Conservation (phyloP, 1,140 invertebrate species). For the Macrotrachela quadricornifera region DNA sequence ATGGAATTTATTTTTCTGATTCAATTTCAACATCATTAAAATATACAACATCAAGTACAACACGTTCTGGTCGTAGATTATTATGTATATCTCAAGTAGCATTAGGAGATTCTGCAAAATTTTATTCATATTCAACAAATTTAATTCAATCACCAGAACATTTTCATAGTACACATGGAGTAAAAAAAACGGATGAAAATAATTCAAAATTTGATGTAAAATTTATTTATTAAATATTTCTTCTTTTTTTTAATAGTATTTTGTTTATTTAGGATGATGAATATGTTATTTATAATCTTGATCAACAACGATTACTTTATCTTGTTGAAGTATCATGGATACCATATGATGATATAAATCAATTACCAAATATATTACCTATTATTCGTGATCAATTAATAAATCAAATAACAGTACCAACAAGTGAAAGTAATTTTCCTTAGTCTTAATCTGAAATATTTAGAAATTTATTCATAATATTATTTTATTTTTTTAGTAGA, state of each 20-base stretch:
- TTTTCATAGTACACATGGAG: slow-evolving; percentile 24
- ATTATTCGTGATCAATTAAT: too few relatives aligned
- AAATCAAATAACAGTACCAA: too few relatives aligned
- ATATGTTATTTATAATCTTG: slow-evolving; percentile 22
- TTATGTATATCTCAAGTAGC: slow-evolving; percentile 24
- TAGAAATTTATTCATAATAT: too few relatives aligned
- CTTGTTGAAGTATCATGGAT: slow-evolving; percentile 16
- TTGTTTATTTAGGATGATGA: slow-evolving; percentile 16
- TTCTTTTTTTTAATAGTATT: too few relatives aligned
- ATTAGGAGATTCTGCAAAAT: slow-evolving; percentile 13
- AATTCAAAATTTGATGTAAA: slow-evolving; percentile 16
- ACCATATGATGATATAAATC: too few relatives aligned
- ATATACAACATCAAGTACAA: neutral
- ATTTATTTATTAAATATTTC: too few relatives aligned
- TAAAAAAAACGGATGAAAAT: slow-evolving; percentile 12
- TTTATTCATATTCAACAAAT: too few relatives aligned
- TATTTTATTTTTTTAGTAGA: too few relatives aligned
- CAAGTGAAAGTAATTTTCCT: too few relatives aligned
- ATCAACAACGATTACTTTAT: slow-evolving; percentile 22
- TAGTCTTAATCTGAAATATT: too few relatives aligned
- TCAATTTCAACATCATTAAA: slow-evolving; percentile 14
- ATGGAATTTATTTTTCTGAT: slow-evolving; percentile 28
- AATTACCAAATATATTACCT: too few relatives aligned
- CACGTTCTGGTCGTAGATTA: slow-evolving; percentile 15
- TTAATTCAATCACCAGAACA: slow-evolving; percentile 15